Evolutionary conservation across 1,140 invertebrate species (phyloP), one percentile per base, ranked within the genome.

Genomic region (Brachionus koreanus): DNA sequence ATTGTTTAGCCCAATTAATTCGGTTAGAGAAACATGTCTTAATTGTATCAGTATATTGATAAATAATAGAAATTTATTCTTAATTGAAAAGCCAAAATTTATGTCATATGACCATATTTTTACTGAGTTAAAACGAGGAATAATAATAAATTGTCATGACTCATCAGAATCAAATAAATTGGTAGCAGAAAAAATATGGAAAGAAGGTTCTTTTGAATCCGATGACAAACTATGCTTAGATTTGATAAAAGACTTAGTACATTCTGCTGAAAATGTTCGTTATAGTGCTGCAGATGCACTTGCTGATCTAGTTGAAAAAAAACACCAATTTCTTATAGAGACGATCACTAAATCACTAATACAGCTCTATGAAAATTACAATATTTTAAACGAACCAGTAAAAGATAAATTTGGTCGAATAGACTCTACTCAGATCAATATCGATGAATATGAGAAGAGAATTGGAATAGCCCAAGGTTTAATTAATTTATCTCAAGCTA

Each of bases 321-420:
- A 65, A 12, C 90, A 92, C 85, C 87, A 87, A 4, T 87, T 89
- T 5, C 84, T 91, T 16, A 89, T 92, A 39, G 89, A 91, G 63
- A 83, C 75, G 4, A 91, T 92, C 63, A 86, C 95, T 42, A 88
- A 92, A 37, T 88, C 89, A 75, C 87, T 97, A 23, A 89, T 95
- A 23, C 86, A 91, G 19, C 89, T 94, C 16, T 98, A 98, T 86
- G 89, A 92, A 35, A 91, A 94, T 79, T 16, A 84, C 67, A 85
- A 86, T 33, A 86, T 93, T 91, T 91, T 95, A 89, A 93, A 94
- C 83, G 94, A 94, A 13, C 93, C 94, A 5, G 92, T 93, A 86
- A 87, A 95, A 65, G 96, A 98, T 88, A 92, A 93, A 86, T 96
- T 98, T 89, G 96, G 96, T 43, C 92, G 97, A 61, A 92, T 95